Evolutionary conservation across 2,888 invertebrate species (phyloP).

Genomic region (Mesochorus sp.): DNA sequence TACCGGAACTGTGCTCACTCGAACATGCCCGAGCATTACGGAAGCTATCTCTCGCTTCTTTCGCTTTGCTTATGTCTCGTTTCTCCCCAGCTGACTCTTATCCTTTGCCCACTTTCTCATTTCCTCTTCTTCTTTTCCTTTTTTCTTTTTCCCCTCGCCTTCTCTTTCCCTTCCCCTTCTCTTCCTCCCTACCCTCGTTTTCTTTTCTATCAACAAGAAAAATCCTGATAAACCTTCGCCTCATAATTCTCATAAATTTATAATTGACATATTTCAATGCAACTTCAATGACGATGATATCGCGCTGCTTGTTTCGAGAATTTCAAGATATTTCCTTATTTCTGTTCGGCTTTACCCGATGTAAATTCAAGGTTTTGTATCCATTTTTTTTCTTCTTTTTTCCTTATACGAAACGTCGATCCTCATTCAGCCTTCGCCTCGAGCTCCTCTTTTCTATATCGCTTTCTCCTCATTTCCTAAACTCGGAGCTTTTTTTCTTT

Average conservation of each 20-base stretch:
- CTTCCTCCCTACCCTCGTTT: too few species aligned
- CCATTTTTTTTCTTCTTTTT: background rate
- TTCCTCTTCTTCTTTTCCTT: background rate
- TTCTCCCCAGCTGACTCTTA: background rate
- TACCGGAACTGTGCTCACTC: conserved; percentile 30
- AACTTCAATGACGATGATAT: too few species aligned
- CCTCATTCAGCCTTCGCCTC: background rate
- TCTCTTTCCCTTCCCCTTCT: too few species aligned
- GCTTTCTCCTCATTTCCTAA: conserved; percentile 36
- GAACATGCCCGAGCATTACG: conserved; percentile 40
- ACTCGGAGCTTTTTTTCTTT: conserved; percentile 21
- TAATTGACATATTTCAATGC: too few species aligned
- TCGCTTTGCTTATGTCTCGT: background rate
- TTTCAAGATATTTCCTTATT: too few species aligned
- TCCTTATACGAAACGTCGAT: background rate
- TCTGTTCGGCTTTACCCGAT: too few species aligned
- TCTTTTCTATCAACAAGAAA: too few species aligned
- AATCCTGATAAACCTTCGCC: too few species aligned
- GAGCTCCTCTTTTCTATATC: conserved; percentile 12
- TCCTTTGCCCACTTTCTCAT: background rate
- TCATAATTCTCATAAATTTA: too few species aligned
- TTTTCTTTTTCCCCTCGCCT: background rate
- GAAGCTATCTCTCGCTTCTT: background rate
- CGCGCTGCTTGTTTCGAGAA: too few species aligned
- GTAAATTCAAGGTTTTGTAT: too few species aligned